A percentile compares a stretch with the other conserved stretches of the same genome.
phyloP scores from a whole-genome alignment of 2,888 invertebrate genomes.

The Tipula unca region DNA sequence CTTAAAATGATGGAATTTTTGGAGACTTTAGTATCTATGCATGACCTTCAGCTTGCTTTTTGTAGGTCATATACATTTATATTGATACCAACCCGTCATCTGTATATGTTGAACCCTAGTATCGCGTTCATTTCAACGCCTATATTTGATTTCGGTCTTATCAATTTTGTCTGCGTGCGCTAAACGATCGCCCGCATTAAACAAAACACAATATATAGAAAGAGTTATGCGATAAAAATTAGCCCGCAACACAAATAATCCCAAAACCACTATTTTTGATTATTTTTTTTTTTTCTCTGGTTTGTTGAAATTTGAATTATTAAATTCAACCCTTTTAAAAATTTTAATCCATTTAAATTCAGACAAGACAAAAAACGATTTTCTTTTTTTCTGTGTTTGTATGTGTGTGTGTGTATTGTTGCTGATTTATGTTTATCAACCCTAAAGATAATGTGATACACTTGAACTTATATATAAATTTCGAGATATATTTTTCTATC shows the following conservation, averaged over 20 bases:
- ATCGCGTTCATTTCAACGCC: no score
- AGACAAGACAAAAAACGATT: neutral
- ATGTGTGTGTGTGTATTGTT: neutral
- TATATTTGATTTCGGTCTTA: no score
- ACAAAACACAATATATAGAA: no score
- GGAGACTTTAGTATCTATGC: no score
- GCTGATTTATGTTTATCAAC: constrained; percentile 4
- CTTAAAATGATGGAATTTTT: no score
- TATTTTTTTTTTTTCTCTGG: neutral
- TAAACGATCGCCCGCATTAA: no score
- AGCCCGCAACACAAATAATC: neutral
- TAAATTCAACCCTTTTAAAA: constrained; percentile 8
- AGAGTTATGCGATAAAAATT: neutral
- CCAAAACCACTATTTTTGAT: neutral
- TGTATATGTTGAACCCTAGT: no score
- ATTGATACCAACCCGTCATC: no score
- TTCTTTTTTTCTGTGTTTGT: neutral
- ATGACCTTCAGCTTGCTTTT: no score
- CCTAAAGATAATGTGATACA: constrained; percentile 14
- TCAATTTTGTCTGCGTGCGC: no score
- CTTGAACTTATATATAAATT: constrained; percentile 8
- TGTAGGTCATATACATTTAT: no score
- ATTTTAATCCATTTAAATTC: constrained; percentile 8
- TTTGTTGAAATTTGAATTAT: neutral
- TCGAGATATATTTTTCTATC: neutral